phyloP scores from a whole-genome alignment of 2,113 vertebrate species.

The Oreochromis spilurus region DNA sequence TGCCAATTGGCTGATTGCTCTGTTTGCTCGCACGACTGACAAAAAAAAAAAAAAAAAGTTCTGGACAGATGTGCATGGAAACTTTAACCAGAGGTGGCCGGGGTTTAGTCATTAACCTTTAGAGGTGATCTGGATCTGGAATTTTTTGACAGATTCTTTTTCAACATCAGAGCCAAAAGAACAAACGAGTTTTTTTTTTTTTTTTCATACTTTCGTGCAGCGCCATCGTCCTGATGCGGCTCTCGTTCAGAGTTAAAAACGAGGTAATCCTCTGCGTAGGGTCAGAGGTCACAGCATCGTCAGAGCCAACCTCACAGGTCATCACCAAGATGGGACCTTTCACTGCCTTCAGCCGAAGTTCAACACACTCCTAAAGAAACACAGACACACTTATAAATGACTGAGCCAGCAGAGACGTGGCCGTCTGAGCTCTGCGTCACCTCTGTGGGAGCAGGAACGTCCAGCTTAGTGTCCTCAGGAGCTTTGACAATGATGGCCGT shows the following conservation, averaged over 20 bases:
- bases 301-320: constrained; percentile 70
- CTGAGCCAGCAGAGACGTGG: neutral
- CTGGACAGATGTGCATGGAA: neutral
- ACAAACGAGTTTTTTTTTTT: neutral
- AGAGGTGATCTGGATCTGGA: neutral
- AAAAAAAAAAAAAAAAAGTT: neutral
- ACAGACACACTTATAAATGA: neutral
- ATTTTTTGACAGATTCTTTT: neutral
- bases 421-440: constrained; percentile 49
- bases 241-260: constrained; percentile 60
- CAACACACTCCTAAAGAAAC: constrained; percentile 76
- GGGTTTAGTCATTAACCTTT: neutral
- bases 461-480: constrained; percentile 85
- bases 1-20: neutral
- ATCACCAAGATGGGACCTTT: constrained; percentile 79
- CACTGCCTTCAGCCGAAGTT: constrained; percentile 80
- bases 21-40: neutral
- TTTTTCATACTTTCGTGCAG: neutral
- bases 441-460: constrained; percentile 82
- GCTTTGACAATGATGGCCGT: constrained; percentile 85
- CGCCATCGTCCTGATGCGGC: constrained; percentile 24
- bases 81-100: neutral
- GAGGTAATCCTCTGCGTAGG: neutral
- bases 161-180: neutral
- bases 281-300: neutral